These are phyloP conservation scores for Schizaphis graminum DNA, from an alignment of 2,888 invertebrate species.

Conservation along the genomic window DNA sequence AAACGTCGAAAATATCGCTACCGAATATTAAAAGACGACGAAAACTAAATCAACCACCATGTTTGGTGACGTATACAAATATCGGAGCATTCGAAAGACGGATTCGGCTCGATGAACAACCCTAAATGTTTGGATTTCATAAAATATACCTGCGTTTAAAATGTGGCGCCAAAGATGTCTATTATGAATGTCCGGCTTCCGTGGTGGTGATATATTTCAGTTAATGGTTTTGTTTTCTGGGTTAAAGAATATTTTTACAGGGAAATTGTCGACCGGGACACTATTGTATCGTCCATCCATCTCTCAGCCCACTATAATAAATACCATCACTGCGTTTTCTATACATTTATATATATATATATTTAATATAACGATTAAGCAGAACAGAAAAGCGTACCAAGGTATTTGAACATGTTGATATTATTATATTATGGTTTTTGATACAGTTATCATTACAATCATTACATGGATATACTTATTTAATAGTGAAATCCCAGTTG, in stretches of 20 bases:
- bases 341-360: not conserved
- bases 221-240: not conserved
- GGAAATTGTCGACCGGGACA: no score
- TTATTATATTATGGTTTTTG: not conserved
- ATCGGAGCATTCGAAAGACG: not conserved
- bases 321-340: not conserved
- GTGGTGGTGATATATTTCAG: not conserved
- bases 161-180: not conserved
- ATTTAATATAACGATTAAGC: no score
- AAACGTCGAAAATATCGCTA: not conserved
- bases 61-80: not conserved
- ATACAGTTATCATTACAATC: not conserved
- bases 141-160: not conserved
- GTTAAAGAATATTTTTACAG: not conserved
- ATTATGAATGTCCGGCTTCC: not conserved
- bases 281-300: not conserved
- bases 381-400: accelerated
- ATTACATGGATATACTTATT: not conserved
- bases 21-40: not conserved
- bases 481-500: not conserved
- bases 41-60: not conserved
- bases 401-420: not conserved
- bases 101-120: not conserved
- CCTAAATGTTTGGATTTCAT: not conserved
- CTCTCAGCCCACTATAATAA: not conserved